A percentile compares a stretch with the other conserved stretches of the same genome.
phyloP scores from a whole-genome alignment of 2,797 vertebrate species.

The Enteromius anoplus region DNA sequence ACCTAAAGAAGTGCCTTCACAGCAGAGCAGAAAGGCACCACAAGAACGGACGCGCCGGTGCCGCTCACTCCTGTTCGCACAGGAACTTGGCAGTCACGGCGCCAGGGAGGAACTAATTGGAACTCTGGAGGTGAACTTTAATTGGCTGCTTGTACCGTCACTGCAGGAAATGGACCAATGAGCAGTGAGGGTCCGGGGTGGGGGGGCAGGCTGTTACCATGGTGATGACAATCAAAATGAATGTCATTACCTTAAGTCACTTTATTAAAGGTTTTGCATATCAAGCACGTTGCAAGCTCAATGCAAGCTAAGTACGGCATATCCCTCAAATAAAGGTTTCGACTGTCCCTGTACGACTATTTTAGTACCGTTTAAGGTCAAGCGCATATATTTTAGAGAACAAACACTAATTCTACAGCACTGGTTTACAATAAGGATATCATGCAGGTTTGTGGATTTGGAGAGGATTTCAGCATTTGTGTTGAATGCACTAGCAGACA shows the following conservation, averaged over 20 bases:
- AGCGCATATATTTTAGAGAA: constrained; percentile 54
- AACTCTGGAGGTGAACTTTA: constrained; percentile 40
- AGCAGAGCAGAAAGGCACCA: constrained; percentile 86
- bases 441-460: constrained; percentile 84
- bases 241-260: constrained; percentile 92
- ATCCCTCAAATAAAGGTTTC: constrained; percentile 73
- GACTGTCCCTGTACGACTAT: constrained; percentile 51
- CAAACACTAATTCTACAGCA: constrained; percentile 61
- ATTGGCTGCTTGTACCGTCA: constrained; percentile 63
- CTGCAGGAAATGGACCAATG: constrained; percentile 66
- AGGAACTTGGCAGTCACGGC: constrained; percentile 59
- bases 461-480: constrained; percentile 77
- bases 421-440: constrained; percentile 87
- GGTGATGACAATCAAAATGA: constrained; percentile 90
- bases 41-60: constrained; percentile 71
- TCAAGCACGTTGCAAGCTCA: constrained; percentile 83
- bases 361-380: constrained; percentile 64
- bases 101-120: constrained; percentile 45
- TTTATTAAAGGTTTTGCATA: constrained; percentile 85
- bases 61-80: constrained; percentile 64
- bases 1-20: constrained; percentile 96
- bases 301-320: constrained; percentile 82
- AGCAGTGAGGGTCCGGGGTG: constrained; percentile 61
- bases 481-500: constrained; percentile 90
- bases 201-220: constrained; percentile 62